Evolutionary conservation across 1,140 invertebrate species (phyloP).

Genomic region (Centruroides sculpturatus): DNA sequence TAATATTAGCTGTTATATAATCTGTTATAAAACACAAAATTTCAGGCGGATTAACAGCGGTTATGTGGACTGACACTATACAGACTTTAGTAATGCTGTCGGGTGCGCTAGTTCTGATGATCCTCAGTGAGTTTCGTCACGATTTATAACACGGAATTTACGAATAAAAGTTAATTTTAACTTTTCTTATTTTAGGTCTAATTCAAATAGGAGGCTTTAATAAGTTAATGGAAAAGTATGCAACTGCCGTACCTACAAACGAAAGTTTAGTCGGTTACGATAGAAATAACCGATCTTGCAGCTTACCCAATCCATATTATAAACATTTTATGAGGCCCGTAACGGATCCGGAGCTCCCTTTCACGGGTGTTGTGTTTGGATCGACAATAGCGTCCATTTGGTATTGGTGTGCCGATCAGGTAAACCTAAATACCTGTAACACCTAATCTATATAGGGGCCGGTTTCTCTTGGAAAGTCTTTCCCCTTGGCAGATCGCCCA

Average conservation of each 20-base stretch:
- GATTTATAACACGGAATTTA: too few species aligned
- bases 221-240: constrained; percentile 29
- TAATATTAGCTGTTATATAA: too few species aligned
- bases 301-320: constrained; percentile 5
- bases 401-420: constrained; percentile 42
- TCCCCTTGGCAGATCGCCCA: too few species aligned
- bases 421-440: constrained; percentile 13
- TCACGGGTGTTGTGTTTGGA: constrained; percentile 36
- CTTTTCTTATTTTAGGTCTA: constrained; percentile 5
- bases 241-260: constrained; percentile 14
- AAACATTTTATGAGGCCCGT: constrained; percentile 29
- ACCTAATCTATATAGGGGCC: too few species aligned
- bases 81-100: constrained; percentile 38
- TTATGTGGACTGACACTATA: constrained; percentile 39
- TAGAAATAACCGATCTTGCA: constrained; percentile 22
- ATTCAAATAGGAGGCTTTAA: constrained; percentile 34
- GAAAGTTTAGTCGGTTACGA: constrained; percentile 21
- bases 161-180: neutral
- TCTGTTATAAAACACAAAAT: too few species aligned
- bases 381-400: constrained; percentile 35
- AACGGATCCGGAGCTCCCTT: constrained; percentile 28
- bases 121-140: constrained; percentile 7
- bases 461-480: too few species aligned
- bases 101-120: constrained; percentile 24
- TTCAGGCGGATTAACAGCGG: constrained; percentile 36